phyloP scores from a whole-genome alignment of 2,113 vertebrate genomes.

The Hippopotamus amphibius region DNA sequence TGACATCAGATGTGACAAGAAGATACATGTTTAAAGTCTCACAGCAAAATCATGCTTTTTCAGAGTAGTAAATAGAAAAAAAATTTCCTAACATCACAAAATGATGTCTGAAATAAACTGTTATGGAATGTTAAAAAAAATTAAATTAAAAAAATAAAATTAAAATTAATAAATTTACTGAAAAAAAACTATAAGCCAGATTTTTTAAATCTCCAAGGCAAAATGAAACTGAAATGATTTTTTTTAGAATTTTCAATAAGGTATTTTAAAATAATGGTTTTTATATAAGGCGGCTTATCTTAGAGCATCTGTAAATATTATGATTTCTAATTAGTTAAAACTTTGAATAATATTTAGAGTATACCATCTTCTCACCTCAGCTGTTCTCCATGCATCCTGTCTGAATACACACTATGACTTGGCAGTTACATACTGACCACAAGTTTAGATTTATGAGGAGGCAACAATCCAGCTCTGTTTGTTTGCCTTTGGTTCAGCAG shows the following conservation, averaged over 20 bases:
- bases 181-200: not conserved
- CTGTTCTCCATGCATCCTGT: constrained; percentile 11
- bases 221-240: not conserved
- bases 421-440: constrained; percentile 65
- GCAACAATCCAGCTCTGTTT: constrained; percentile 65
- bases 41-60: not conserved
- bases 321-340: constrained; percentile 42
- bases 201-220: not conserved
- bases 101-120: not conserved
- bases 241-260: not conserved
- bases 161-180: not conserved
- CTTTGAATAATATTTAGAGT: constrained; percentile 56
- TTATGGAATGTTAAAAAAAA: not conserved
- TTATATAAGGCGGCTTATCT: not conserved
- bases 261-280: not conserved
- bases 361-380: not conserved
- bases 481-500: constrained; percentile 69
- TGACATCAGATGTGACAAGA: not conserved
- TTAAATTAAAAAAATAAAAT: not conserved
- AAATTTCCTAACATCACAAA: not conserved
- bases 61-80: not conserved
- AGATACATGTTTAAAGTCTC: not conserved
- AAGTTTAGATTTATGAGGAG: constrained; percentile 74
- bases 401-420: constrained; percentile 52
- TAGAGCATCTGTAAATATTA: not conserved